Conservation (phyloP, 2,797 vertebrate genomes). For the Uromys caudimaculatus region DNA sequence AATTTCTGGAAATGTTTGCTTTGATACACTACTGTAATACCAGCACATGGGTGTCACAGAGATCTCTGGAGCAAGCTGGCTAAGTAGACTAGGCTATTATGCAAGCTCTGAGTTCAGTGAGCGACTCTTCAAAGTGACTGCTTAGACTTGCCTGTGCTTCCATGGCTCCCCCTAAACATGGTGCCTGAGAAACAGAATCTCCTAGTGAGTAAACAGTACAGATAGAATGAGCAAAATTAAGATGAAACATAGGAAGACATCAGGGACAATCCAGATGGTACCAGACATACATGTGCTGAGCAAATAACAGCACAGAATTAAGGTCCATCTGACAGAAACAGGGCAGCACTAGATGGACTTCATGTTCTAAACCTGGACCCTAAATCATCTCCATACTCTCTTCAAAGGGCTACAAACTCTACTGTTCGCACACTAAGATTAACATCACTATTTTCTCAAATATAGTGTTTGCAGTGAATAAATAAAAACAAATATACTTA, state of each 20-base stretch:
- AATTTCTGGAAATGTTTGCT: not conserved
- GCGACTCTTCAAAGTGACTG: too few species aligned
- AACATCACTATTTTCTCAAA: not conserved
- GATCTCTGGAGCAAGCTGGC: not conserved
- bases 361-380: rapidly evolving
- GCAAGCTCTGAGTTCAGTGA: not conserved
- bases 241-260: not conserved
- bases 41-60: not conserved
- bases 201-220: not conserved
- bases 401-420: not conserved
- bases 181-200: not conserved
- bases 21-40: not conserved
- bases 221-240: rapidly evolving
- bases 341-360: not conserved
- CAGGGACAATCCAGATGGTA: not conserved
- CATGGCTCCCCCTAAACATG: not conserved
- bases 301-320: not conserved
- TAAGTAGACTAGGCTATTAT: not conserved
- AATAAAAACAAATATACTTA: not conserved
- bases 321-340: not conserved
- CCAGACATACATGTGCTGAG: not conserved
- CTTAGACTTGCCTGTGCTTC: rapidly evolving
- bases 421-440: not conserved
- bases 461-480: not conserved
- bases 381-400: not conserved